Conservation (phyloP, 1,140 invertebrate species). For the Panulirus ornatus region DNA sequence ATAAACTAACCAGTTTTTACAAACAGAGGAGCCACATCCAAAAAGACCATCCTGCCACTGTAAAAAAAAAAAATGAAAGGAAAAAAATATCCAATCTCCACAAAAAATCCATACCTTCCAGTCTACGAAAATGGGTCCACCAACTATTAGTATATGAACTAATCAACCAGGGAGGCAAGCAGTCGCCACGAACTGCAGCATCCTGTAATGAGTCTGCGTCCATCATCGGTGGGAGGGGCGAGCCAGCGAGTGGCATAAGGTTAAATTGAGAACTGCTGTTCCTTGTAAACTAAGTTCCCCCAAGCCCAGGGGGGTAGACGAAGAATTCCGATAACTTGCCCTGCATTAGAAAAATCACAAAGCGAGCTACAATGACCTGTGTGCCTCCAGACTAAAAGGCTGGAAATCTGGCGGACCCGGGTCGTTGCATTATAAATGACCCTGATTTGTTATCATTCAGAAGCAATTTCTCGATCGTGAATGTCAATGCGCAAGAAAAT, state of each 20-base stretch:
- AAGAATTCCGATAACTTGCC: slow-evolving; percentile 19
- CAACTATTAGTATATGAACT: not conserved
- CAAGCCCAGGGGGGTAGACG: not conserved
- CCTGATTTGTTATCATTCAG: slow-evolving; percentile 13
- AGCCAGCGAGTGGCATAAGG: not conserved
- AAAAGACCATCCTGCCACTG: no score
- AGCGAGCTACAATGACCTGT: not conserved
- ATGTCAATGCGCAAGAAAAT: not conserved
- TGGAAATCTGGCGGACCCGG: not conserved
- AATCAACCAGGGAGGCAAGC: not conserved
- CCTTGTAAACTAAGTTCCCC: not conserved
- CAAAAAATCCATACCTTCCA: no score
- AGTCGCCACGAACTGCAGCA: not conserved
- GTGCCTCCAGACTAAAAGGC: not conserved
- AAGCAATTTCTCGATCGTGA: slow-evolving; percentile 12
- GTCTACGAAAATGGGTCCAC: not conserved
- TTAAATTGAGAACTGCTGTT: slow-evolving; percentile 13
- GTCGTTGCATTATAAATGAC: not conserved
- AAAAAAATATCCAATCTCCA: no score
- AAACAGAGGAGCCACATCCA: no score
- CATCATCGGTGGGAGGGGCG: not conserved
- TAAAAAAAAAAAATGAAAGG: no score
- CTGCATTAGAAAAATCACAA: not conserved
- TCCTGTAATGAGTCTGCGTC: not conserved
- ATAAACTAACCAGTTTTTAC: no score